Evolutionary conservation across 2,797 vertebrate genomes (phyloP).

Genomic region (Podarcis lilfordi): DNA sequence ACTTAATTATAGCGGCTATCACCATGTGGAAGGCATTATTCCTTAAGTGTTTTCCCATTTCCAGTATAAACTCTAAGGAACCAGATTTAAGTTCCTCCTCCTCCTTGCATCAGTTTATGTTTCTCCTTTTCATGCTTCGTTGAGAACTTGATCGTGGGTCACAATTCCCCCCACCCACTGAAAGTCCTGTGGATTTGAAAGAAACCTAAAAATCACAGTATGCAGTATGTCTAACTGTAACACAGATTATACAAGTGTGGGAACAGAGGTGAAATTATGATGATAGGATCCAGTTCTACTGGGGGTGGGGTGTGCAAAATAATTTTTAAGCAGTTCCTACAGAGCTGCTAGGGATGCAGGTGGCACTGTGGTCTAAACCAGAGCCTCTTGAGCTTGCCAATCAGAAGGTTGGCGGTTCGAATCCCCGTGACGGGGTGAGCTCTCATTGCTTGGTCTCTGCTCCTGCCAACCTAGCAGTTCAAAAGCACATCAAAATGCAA

Average conservation of each 20-base stretch:
- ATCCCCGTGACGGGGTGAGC: no score
- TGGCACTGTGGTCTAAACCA: no score
- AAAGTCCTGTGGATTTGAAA: conserved; percentile 35
- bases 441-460: fast-evolving
- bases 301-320: not conserved
- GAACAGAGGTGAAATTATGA: not conserved
- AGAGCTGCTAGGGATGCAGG: no score
- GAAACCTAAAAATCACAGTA: conserved; percentile 59
- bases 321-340: no score
- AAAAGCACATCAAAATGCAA: no score
- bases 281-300: not conserved
- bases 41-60: not conserved
- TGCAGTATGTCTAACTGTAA: not conserved
- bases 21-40: not conserved
- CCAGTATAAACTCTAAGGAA: conserved; percentile 47
- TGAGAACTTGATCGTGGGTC: conserved; percentile 53
- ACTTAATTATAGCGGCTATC: conserved; percentile 10
- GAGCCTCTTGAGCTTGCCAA: no score
- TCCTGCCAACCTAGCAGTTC: no score
- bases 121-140: conserved; percentile 71
- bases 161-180: conserved; percentile 68
- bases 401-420: no score
- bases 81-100: conserved; percentile 37
- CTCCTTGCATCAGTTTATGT: conserved; percentile 56
- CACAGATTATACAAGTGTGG: not conserved